phyloP scores from a whole-genome alignment of 1,140 invertebrate species.

The Heterodera carotae region DNA sequence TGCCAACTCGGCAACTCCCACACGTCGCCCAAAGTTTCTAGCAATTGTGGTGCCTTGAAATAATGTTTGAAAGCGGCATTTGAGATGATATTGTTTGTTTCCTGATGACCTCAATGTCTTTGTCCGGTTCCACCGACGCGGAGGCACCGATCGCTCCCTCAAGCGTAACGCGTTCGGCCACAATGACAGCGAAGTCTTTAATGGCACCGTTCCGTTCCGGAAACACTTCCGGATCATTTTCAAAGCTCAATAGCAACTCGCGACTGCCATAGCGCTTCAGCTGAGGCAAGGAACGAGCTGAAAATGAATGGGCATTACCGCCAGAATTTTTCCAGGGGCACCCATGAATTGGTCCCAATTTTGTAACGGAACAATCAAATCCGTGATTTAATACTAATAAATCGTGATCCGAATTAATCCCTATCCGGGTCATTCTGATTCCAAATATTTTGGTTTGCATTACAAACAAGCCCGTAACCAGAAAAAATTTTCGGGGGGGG shows the following conservation, averaged over 20 bases:
- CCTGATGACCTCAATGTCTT: neutral
- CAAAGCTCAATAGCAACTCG: constrained; percentile 57
- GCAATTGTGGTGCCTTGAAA: neutral
- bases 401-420: no score
- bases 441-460: no score
- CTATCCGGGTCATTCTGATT: no score
- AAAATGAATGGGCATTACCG: no score
- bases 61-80: neutral
- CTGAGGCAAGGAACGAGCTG: constrained; percentile 47
- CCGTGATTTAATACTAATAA: no score
- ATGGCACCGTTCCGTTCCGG: constrained; percentile 57
- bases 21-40: constrained; percentile 43
- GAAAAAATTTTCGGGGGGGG: no score
- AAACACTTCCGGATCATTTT: constrained; percentile 58
- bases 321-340: no score
- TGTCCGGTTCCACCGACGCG: neutral
- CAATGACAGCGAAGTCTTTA: constrained; percentile 62
- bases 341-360: no score
- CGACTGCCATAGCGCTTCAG: constrained; percentile 56
- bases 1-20: constrained; percentile 60
- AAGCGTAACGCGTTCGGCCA: constrained; percentile 51
- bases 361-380: no score
- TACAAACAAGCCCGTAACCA: no score
- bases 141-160: neutral
- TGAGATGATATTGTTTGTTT: neutral